A percentile compares a stretch with the other conserved stretches of the same genome.
phyloP scores from a whole-genome alignment of 2,888 invertebrate genomes.

The Hoplodrina ambigua region DNA sequence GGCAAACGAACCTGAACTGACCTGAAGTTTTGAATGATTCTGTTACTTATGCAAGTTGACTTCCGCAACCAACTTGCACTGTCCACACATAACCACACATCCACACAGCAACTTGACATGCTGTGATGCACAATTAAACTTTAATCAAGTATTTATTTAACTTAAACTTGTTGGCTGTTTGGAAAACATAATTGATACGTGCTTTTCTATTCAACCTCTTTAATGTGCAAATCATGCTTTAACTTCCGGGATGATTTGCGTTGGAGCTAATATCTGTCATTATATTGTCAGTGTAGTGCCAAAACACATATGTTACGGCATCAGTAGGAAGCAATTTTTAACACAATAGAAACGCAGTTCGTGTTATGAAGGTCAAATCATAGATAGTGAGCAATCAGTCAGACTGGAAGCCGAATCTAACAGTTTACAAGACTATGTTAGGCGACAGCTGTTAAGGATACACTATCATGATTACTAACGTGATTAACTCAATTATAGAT shows the following conservation, averaged over 20 bases:
- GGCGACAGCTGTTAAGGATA: background rate
- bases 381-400: conserved; percentile 32
- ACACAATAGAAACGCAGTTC: conserved; percentile 35
- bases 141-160: background rate
- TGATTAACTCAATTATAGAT: conserved; percentile 8
- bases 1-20: conserved; percentile 27
- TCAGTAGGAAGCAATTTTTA: conserved; percentile 33
- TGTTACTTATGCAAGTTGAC: conserved; percentile 30
- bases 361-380: conserved; percentile 24
- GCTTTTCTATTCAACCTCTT: conserved; percentile 14
- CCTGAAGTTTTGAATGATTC: conserved; percentile 33
- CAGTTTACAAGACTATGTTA: conserved; percentile 5
- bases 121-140: background rate
- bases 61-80: conserved; percentile 28
- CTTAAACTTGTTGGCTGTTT: background rate
- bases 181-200: conserved; percentile 18
- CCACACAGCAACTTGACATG: conserved; percentile 32
- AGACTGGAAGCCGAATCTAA: conserved; percentile 4
- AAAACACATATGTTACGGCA: conserved; percentile 33
- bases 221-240: background rate
- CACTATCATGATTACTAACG: background rate
- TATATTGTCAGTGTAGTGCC: conserved; percentile 28
- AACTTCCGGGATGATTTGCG: conserved; percentile 13
- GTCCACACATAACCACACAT: conserved; percentile 12
- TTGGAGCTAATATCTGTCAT: conserved; percentile 35